Evolutionary conservation across 1,140 invertebrate genomes (phyloP), one percentile per base, ranked within the genome.

Genomic region (Drosophila mauritiana): DNA sequence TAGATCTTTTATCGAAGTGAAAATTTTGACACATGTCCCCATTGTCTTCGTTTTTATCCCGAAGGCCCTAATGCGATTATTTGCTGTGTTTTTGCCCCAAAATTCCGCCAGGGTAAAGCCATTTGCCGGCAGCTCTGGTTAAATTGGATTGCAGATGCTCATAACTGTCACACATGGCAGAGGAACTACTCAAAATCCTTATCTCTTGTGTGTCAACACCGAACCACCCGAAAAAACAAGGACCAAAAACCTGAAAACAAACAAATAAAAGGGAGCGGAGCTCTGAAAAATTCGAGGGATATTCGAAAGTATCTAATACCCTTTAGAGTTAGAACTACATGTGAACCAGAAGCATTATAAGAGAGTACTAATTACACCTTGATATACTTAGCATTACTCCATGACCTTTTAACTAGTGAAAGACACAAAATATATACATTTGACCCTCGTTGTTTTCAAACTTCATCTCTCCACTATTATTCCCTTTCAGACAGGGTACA

Each of bases 151-250:
- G 61, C 56, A 65, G 79, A 63, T 88, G 62, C 84, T 83, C 83
- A 86, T 86, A 86, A 88, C 75, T 79, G 84, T 86, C 84, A 76
- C 82, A 84, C 76, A 84, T 86, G 81, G 42, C 62, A 55, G 31
- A 65, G 61, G 43, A 43, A 42, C 45, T 52, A 39, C 59, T 54
- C 43, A 13, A 6, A 4, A 27, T 43, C 12, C 46, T 64, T 68
- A 52, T 56, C 58, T 52, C 34, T 58, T 57, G 54, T 49, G 40
- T 76, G 73, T 75, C 59, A 58, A 75, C 73, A 76, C 39, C 62
- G 79, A 84, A 80, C 76, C 76, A 84, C 81, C 80, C 80, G 84
- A 81, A 77, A 81, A 83, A 72, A 53, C 51, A 49, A 69, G 36
- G 43, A 49, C 36, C 37, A 36, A 63, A 70, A 70, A 57, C 51